Base-by-base conservation (phyloP, 2,797 vertebrate genomes). In the Falco peregrinus region DNA sequence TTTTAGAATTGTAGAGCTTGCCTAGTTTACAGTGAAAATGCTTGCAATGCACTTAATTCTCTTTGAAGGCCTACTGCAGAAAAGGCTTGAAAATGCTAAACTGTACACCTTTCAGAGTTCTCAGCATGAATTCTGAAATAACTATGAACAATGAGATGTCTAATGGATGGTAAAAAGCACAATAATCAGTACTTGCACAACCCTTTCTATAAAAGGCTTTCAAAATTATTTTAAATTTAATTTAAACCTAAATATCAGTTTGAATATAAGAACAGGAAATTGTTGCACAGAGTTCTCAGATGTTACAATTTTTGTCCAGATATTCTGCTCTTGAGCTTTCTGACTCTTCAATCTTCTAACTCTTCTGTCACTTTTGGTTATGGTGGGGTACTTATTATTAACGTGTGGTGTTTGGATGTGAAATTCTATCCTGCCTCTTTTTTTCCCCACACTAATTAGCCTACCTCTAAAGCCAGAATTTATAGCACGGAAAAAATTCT, bases 391-490 rank as follows among this genome's bases (percentile, higher is more conserved):
- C 7, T 24, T 61, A 51, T 20, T 61, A 51, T 33, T 54, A 64
- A 35, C 5, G 0, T 31, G 11, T 26, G 4, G 4, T 87, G 3
- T 20, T 70, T 74, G 29, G n/a, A 57, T 1, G 1, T 29, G 28
- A 83, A 69, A 53, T 82, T 82, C 47, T 63, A 75, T 2, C 14
- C 20, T 48, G 20, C 3, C 56, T 54, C 12, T 53, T 37, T 61
- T 28, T 28, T 12, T 6, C 3, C 15, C 24, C 10, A 9, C 3
- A 2, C 15, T 48, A 69, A 54, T 43, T 77, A 77, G 64, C 8
- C 9, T 37, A 53, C 13, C 5, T 67, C n/a, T 75, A 79, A 47
- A 75, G 28, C 37, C 51, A 47, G 54, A 75, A 43, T 35, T 61
- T 22, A 9, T 71, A 61, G 2, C 1, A 2, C 37, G 56, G 57